Evolutionary conservation across 2,888 invertebrate genomes (phyloP).

Genomic region (Abrostola tripartita): DNA sequence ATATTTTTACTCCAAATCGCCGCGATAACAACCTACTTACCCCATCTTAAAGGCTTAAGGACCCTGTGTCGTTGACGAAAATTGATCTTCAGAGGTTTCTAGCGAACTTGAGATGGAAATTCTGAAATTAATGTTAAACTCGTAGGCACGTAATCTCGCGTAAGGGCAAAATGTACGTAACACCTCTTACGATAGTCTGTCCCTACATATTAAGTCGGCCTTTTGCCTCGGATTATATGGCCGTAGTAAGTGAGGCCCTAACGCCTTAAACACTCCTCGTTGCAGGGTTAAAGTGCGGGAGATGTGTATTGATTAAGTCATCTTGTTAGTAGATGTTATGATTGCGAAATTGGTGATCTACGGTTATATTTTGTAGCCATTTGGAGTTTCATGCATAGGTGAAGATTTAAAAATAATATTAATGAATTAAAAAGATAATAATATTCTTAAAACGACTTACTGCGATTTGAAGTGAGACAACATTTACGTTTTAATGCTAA

Average conservation of each 20-base stretch:
- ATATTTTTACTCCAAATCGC: slow-evolving; percentile 41
- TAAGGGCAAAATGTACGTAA: slow-evolving; percentile 76
- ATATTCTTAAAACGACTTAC: background rate
- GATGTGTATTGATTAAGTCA: slow-evolving; percentile 68
- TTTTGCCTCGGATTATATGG: slow-evolving; percentile 71
- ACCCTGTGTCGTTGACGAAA: slow-evolving; percentile 51
- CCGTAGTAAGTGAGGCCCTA: slow-evolving; percentile 67
- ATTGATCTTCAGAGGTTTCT: slow-evolving; percentile 57
- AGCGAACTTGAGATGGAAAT: slow-evolving; percentile 69
- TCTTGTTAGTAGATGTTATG: slow-evolving; percentile 33
- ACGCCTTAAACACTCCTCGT: slow-evolving; percentile 63
- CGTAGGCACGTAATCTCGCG: slow-evolving; percentile 75
- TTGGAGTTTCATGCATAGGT: background rate
- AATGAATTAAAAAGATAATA: background rate
- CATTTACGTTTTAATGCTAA: too few relatives aligned
- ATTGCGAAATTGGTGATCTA: slow-evolving; percentile 16
- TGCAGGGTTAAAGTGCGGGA: slow-evolving; percentile 60
- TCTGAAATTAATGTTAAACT: slow-evolving; percentile 79
- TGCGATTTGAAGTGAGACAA: too few relatives aligned
- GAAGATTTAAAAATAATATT: background rate
- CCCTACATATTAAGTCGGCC: slow-evolving; percentile 81
- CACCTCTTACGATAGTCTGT: slow-evolving; percentile 79
- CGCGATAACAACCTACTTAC: slow-evolving; percentile 36
- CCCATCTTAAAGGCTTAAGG: slow-evolving; percentile 41
- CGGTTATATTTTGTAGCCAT: slow-evolving; percentile 8